These are phyloP conservation scores for Crematogaster levior DNA, from an alignment of 2,888 invertebrate species.

Conservation along the genomic window DNA sequence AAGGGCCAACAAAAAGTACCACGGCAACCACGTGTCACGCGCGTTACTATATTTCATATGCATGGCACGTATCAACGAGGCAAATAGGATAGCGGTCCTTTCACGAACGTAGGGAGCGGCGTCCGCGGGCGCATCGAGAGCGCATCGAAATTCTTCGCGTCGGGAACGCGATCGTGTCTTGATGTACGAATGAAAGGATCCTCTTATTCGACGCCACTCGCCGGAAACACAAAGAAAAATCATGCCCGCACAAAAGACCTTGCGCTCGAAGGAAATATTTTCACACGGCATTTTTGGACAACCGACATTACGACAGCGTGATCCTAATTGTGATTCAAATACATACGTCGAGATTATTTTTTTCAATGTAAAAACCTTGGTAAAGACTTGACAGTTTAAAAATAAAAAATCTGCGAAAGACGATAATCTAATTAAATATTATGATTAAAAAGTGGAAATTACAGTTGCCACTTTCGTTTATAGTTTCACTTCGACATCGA, in stretches of 20 bases:
- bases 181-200: constrained; percentile 37
- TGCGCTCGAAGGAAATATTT: constrained; percentile 13
- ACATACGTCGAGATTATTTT: not conserved
- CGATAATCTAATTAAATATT: not conserved
- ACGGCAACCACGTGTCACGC: constrained; percentile 20
- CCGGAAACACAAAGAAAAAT: constrained; percentile 45
- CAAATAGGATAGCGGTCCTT: constrained; percentile 52
- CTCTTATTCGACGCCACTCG: constrained; percentile 14
- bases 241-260: constrained; percentile 9
- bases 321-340: constrained; percentile 6
- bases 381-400: not conserved
- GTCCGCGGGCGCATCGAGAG: constrained; percentile 6
- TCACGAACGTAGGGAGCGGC: constrained; percentile 21
- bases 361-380: not conserved
- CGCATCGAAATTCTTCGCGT: constrained; percentile 35
- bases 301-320: constrained; percentile 16
- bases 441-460: not conserved
- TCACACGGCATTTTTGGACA: constrained; percentile 11
- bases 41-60: not conserved
- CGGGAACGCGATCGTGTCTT: constrained; percentile 32
- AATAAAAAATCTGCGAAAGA: not conserved
- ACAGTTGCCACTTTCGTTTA: too few species aligned
- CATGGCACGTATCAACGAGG: constrained; percentile 39
- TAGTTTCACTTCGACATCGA: not conserved
- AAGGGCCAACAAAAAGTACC: constrained; percentile 11